A percentile compares a stretch with the other conserved stretches of the same genome.
Evolutionary conservation across 2,113 vertebrate genomes (phyloP).

Genomic region (Etia nguti): DNA sequence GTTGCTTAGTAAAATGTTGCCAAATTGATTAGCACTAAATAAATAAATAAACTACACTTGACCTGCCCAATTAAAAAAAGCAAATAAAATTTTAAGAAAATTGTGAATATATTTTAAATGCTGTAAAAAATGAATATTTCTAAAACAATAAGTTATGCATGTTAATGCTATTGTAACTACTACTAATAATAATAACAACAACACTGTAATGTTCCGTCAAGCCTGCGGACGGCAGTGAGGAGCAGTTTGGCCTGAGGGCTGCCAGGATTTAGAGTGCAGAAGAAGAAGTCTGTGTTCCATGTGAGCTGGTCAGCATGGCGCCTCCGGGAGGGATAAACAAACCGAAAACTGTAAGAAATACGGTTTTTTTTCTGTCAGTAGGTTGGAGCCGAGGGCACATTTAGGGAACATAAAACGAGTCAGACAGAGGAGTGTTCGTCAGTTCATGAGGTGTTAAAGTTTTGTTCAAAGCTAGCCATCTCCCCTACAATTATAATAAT

Average conservation of each 20-base stretch:
- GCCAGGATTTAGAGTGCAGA: background rate
- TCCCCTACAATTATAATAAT: background rate
- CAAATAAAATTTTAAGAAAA: no score
- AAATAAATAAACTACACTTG: background rate
- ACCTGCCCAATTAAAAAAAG: background rate
- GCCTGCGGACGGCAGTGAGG: background rate
- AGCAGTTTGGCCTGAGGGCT: background rate
- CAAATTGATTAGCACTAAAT: background rate
- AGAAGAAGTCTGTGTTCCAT: conserved; percentile 1
- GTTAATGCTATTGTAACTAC: background rate
- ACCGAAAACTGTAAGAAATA: conserved; percentile 70
- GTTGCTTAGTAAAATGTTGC: background rate
- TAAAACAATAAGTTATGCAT: background rate
- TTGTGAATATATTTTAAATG: background rate
- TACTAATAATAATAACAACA: background rate
- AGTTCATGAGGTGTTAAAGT: background rate
- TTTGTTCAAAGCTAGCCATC: background rate
- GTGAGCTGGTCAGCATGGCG: conserved; percentile 27
- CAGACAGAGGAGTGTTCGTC: background rate
- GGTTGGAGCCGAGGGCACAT: background rate
- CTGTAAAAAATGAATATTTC: background rate
- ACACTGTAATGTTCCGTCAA: background rate
- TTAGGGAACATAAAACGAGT: background rate
- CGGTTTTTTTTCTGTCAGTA: background rate
- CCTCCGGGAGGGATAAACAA: conserved; percentile 71